phyloP scores from a whole-genome alignment of 2,113 vertebrate genomes.

The Calidris pygmaea region DNA sequence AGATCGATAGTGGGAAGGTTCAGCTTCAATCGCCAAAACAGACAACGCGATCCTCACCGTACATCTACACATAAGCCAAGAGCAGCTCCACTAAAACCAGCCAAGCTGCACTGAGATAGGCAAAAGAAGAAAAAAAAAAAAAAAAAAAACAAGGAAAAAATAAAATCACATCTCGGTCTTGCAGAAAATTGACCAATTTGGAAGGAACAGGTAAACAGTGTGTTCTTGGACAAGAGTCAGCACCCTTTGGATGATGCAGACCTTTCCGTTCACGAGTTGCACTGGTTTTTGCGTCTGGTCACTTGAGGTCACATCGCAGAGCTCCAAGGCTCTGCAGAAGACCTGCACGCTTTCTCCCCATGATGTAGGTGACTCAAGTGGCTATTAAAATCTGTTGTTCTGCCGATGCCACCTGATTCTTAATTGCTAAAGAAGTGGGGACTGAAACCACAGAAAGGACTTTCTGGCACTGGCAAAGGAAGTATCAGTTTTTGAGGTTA shows the following conservation, averaged over 20 bases:
- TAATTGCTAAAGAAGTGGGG: slow-evolving; percentile 25
- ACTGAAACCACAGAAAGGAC: slow-evolving; percentile 32
- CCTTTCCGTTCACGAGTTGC: background rate
- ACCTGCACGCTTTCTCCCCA: background rate
- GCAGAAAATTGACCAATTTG: background rate
- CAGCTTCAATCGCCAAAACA: background rate
- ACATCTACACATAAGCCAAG: background rate
- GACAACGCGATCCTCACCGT: background rate
- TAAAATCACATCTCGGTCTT: background rate
- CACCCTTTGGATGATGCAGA: slow-evolving; percentile 4
- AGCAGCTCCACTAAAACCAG: background rate
- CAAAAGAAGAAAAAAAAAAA: background rate
- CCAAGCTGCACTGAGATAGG: background rate
- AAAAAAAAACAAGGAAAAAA: background rate
- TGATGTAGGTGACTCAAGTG: background rate
- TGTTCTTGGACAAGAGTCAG: slow-evolving; percentile 32
- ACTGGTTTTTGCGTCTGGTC: background rate
- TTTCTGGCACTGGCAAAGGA: slow-evolving; percentile 22
- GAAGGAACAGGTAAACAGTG: slow-evolving; percentile 44
- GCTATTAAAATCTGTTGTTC: slow-evolving; percentile 1
- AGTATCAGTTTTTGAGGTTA: slow-evolving; percentile 26
- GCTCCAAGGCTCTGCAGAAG: background rate
- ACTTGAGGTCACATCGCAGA: background rate
- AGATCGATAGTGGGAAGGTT: background rate
- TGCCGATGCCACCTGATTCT: slow-evolving; percentile 11